phyloP scores from a whole-genome alignment of 2,888 invertebrate species.

The Callyntrura sp. region DNA sequence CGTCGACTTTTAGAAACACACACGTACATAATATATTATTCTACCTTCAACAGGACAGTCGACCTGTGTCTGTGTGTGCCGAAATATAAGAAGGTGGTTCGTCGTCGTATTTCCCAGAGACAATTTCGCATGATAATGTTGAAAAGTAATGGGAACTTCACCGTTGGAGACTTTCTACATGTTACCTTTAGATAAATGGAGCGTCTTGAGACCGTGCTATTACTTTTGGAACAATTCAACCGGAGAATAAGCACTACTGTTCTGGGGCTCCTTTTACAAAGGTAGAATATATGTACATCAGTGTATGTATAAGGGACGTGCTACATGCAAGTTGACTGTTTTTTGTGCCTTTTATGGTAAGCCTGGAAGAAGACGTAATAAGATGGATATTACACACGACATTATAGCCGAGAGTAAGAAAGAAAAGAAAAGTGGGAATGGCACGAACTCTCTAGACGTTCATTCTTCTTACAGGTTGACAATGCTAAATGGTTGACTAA shows the following conservation, averaged over 20 bases:
- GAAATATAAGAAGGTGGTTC: constrained; percentile 40
- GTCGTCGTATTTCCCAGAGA: constrained; percentile 25
- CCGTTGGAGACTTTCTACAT: constrained; percentile 55
- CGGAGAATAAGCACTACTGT: constrained; percentile 17
- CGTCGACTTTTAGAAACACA: background rate
- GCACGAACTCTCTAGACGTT: constrained; percentile 51
- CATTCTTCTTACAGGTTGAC: constrained; percentile 68
- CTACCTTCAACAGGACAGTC: constrained; percentile 36
- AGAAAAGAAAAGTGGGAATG: background rate
- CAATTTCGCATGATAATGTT: constrained; percentile 37
- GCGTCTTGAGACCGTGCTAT: constrained; percentile 60
- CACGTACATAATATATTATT: constrained; percentile 39
- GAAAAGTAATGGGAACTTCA: constrained; percentile 48
- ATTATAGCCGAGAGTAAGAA: background rate
- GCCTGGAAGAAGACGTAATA: no score
- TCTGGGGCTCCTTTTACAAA: background rate
- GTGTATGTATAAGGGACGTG: background rate
- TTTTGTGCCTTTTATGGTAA: no score
- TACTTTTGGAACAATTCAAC: constrained; percentile 52
- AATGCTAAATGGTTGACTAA: background rate
- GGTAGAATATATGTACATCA: background rate
- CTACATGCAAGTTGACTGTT: no score
- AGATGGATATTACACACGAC: background rate
- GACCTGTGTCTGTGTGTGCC: constrained; percentile 4
- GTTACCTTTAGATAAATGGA: constrained; percentile 67